Evolutionary conservation across 2,797 vertebrate species (phyloP).

Genomic region (Coilia nasus): DNA sequence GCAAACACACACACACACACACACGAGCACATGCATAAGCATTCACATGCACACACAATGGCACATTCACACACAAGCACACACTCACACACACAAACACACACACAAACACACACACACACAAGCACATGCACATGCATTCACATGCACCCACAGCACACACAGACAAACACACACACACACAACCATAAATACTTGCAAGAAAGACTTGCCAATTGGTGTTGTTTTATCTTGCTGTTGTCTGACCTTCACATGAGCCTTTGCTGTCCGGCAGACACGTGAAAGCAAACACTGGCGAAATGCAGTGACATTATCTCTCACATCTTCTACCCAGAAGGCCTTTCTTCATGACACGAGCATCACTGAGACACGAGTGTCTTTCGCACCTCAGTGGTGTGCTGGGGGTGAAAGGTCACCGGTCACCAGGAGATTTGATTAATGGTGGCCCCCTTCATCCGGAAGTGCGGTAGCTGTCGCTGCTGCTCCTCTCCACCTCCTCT

Average conservation of each 20-base stretch:
- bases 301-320: neutral
- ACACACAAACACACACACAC: too few relatives aligned
- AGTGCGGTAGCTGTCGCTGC: slow-evolving; percentile 72
- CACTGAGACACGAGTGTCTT: slow-evolving; percentile 44
- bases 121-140: neutral
- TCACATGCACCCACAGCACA: neutral
- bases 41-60: too few relatives aligned
- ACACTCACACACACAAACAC: too few relatives aligned
- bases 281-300: neutral
- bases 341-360: neutral
- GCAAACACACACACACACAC: too few relatives aligned
- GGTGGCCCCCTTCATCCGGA: slow-evolving; percentile 66
- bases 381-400: slow-evolving; percentile 51
- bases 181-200: neutral
- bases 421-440: slow-evolving; percentile 70
- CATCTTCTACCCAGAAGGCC: neutral
- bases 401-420: slow-evolving; percentile 64
- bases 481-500: slow-evolving; percentile 52
- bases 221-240: too few relatives aligned
- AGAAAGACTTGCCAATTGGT: neutral
- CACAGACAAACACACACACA: neutral
- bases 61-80: too few relatives aligned
- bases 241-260: too few relatives aligned
- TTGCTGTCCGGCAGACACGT: neutral
- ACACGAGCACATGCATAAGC: too few relatives aligned